A percentile compares a stretch with the other conserved stretches of the same genome.
These are phyloP conservation scores for Ptyas mucosa DNA, from an alignment of 2,113 vertebrate genomes.

Conservation along the genomic window DNA sequence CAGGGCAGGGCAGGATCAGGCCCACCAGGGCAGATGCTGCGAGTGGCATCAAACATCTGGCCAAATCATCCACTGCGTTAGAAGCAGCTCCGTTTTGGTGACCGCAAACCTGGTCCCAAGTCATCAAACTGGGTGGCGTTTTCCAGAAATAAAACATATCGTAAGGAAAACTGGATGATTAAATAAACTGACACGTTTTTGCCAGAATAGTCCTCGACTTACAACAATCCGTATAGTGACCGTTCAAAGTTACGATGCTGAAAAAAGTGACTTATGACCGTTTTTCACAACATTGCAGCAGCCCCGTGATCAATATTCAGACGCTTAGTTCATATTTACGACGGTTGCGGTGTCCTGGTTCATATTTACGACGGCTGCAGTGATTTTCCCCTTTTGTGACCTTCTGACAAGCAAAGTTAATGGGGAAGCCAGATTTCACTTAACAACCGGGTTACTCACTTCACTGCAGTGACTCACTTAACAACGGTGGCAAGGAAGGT, in stretches of 20 bases:
- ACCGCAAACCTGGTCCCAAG: background rate
- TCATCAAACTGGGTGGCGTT: rapidly evolving
- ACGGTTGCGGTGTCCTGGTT: background rate
- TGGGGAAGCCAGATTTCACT: background rate
- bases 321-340: background rate
- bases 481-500: background rate
- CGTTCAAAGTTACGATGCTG: background rate
- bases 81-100: background rate
- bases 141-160: background rate
- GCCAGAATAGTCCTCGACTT: background rate
- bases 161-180: background rate
- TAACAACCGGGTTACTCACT: background rate
- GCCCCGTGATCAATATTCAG: background rate
- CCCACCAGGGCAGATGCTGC: background rate
- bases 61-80: background rate
- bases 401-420: background rate
- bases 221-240: background rate
- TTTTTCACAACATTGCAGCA: background rate
- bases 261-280: background rate
- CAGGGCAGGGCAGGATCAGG: background rate
- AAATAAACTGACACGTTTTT: too few species aligned
- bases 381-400: background rate
- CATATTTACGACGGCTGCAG: background rate
- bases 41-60: background rate
- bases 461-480: background rate